Conservation (phyloP, 1,140 invertebrate genomes). For the Nylanderia fulva region DNA sequence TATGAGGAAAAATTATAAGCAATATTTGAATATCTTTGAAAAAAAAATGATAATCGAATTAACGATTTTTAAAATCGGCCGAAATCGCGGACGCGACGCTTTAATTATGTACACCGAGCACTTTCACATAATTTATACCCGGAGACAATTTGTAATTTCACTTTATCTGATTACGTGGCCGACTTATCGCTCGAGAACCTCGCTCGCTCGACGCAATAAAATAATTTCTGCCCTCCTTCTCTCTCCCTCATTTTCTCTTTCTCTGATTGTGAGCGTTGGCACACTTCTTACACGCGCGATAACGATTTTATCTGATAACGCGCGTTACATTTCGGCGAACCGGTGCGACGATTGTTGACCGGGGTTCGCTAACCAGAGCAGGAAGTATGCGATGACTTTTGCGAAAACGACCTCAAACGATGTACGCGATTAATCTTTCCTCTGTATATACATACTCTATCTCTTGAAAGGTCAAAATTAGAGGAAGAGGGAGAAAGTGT, state of each 20-base stretch:
- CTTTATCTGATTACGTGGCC: slow-evolving; percentile 58
- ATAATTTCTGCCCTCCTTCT: slow-evolving; percentile 26
- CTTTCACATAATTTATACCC: slow-evolving; percentile 38
- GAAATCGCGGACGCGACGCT: neutral
- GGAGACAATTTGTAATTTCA: slow-evolving; percentile 49
- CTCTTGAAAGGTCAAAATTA: slow-evolving; percentile 22
- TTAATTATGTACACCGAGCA: neutral
- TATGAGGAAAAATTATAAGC: neutral
- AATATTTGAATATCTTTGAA: neutral
- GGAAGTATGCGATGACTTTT: slow-evolving; percentile 46
- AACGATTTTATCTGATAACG: slow-evolving; percentile 55
- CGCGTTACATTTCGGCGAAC: slow-evolving; percentile 35
- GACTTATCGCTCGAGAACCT: slow-evolving; percentile 54
- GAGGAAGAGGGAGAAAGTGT: neutral
- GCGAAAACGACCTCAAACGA: slow-evolving; percentile 35
- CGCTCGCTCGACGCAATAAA: slow-evolving; percentile 27
- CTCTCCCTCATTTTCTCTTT: neutral
- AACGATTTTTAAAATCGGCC: neutral
- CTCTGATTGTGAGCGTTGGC: neutral
- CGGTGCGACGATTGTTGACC: neutral
- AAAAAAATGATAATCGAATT: neutral
- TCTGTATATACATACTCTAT: neutral
- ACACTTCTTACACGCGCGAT: slow-evolving; percentile 41
- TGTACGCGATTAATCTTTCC: neutral
- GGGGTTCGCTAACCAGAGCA: slow-evolving; percentile 31